Percentiles rank a stretch among this genome's conserved stretches.
phyloP scores from a whole-genome alignment of 2,797 vertebrate genomes.

The Ptychadena robeensis region DNA sequence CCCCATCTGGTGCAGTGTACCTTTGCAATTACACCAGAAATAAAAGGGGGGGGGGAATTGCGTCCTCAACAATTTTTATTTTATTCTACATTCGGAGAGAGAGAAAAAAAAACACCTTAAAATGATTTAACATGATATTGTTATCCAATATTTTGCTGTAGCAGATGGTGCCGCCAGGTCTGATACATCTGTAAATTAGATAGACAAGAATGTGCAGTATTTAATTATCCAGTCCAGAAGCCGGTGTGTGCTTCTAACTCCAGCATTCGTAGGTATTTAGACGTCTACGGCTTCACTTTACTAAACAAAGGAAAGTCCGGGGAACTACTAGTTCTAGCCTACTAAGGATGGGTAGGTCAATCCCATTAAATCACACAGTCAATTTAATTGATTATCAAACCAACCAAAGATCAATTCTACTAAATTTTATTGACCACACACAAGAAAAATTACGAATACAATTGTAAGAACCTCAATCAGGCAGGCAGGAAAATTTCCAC shows the following conservation, averaged over 20 bases:
- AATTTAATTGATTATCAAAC: too few relatives aligned
- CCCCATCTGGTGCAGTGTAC: constrained; percentile 1
- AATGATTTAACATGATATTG: constrained; percentile 1
- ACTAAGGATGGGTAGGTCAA: not conserved
- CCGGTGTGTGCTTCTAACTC: not conserved
- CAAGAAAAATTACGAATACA: too few relatives aligned
- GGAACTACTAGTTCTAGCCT: not conserved
- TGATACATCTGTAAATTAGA: not conserved
- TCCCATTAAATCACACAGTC: too few relatives aligned
- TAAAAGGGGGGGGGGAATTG: not conserved
- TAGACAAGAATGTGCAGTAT: not conserved
- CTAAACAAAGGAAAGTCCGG: not conserved
- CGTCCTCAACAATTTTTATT: not conserved
- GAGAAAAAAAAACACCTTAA: not conserved
- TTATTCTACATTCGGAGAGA: not conserved
- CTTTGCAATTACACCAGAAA: constrained; percentile 5
- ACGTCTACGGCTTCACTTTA: not conserved
- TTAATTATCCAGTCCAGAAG: not conserved
- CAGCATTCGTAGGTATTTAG: not conserved
- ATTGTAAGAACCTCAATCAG: too few relatives aligned
- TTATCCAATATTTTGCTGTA: not conserved
- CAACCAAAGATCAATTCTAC: too few relatives aligned
- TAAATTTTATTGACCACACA: too few relatives aligned
- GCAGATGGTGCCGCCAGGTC: constrained; percentile 3
- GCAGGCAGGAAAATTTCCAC: too few relatives aligned